A percentile compares a stretch with the other conserved stretches of the same genome.
Conservation (phyloP, 1,140 invertebrate species). For the Saxidomus purpurata region DNA sequence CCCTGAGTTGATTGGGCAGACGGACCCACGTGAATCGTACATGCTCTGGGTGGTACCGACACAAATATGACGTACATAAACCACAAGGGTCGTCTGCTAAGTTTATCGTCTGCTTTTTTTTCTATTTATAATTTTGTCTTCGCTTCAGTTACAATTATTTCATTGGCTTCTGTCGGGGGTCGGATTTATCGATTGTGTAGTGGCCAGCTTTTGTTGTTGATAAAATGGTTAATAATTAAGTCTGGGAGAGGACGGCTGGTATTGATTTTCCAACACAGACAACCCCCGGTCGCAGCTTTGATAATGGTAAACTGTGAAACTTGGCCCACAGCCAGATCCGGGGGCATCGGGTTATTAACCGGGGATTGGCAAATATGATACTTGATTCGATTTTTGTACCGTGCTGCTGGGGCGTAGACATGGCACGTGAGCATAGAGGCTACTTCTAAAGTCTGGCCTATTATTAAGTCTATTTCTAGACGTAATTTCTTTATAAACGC, state of each 20-base stretch:
- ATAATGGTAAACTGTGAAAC: not conserved
- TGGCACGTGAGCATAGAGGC: no score
- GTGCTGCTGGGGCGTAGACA: not conserved
- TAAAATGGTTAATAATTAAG: not conserved
- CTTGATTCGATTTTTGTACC: no score
- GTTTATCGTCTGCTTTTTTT: not conserved
- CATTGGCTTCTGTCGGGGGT: not conserved
- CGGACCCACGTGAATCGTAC: conserved; percentile 78
- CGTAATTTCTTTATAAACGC: no score
- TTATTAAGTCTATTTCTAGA: no score
- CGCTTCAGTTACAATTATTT: not conserved
- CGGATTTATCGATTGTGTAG: not conserved
- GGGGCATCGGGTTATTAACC: not conserved
- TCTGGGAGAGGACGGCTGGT: not conserved
- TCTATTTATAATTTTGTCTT: conserved; percentile 63
- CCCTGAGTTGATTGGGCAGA: conserved; percentile 77
- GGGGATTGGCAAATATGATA: not conserved
- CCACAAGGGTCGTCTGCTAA: conserved; percentile 71
- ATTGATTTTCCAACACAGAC: conserved; percentile 27
- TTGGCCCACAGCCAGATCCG: conserved; percentile 6
- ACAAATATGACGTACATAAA: conserved; percentile 72
- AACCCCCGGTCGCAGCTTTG: not conserved
- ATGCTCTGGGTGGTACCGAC: conserved; percentile 75
- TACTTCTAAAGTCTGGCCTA: no score
- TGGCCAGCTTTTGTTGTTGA: not conserved